Evolutionary conservation across 2,797 vertebrate genomes (phyloP).

Genomic region (Liasis olivaceus): DNA sequence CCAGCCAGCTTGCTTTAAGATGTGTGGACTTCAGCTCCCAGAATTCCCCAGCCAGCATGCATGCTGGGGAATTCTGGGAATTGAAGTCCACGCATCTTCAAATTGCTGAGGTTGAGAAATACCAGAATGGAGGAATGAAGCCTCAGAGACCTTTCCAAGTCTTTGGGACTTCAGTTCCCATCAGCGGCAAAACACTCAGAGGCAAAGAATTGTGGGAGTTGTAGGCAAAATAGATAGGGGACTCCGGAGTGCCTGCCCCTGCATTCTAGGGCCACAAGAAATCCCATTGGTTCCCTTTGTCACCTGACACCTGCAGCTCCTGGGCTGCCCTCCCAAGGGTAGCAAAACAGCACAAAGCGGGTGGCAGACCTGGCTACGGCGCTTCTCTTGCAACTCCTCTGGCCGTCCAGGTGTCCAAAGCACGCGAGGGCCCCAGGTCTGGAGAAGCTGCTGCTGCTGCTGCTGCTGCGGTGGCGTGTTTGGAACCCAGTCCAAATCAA

Average conservation of each 20-base stretch:
- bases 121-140: too few relatives aligned
- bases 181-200: neutral
- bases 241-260: too few relatives aligned
- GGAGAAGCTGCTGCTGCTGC: neutral
- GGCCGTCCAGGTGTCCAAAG: neutral
- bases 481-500: neutral
- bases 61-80: too few relatives aligned
- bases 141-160: neutral
- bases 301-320: neutral
- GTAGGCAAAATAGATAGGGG: too few relatives aligned
- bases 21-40: neutral
- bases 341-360: too few relatives aligned
- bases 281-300: neutral
- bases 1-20: neutral
- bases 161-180: neutral
- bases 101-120: too few relatives aligned
- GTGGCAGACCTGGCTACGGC: accelerated
- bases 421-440: neutral
- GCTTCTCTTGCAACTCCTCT: neutral
- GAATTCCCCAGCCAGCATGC: neutral
- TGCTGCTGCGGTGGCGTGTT: too few relatives aligned
- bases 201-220: neutral
- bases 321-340: neutral
- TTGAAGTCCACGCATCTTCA: too few relatives aligned
- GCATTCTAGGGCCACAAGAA: too few relatives aligned